A percentile compares a stretch with the other conserved stretches of the same genome.
These are phyloP conservation scores for Argyresthia goedartella DNA, from an alignment of 2,888 invertebrate species.

Conservation along the genomic window DNA sequence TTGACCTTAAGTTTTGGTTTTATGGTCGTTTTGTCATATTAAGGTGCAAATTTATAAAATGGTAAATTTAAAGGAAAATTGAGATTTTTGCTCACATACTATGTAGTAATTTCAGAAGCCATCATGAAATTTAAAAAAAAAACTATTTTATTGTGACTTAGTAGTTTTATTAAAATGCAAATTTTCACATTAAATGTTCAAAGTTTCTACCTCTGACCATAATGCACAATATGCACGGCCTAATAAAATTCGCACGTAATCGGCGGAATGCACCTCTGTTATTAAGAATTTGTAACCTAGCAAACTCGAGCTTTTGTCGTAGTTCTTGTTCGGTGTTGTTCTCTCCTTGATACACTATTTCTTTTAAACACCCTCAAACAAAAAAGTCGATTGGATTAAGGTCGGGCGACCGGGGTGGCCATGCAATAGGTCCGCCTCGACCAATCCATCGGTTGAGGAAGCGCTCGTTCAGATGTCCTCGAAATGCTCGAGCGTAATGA, in stretches of 20 bases:
- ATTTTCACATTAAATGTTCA: constrained; percentile 7
- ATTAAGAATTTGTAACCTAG: too few relatives aligned
- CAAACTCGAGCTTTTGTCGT: constrained; percentile 5
- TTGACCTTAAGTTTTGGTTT: background rate
- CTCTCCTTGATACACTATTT: constrained; percentile 7
- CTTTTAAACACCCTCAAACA: too few relatives aligned
- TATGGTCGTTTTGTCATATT: background rate
- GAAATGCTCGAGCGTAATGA: too few relatives aligned
- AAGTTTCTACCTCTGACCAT: constrained; percentile 12
- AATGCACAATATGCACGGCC: constrained; percentile 12
- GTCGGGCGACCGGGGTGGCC: constrained; percentile 12
- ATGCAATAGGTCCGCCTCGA: constrained; percentile 8
- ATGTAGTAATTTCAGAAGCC: too few relatives aligned
- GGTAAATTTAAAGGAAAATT: too few relatives aligned
- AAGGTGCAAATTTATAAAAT: too few relatives aligned
- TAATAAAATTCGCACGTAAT: too few relatives aligned
- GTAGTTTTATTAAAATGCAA: background rate
- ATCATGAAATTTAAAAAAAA: background rate
- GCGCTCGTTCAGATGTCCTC: background rate
- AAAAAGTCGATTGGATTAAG: too few relatives aligned
- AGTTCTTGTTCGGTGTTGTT: background rate
- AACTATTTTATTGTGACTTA: background rate
- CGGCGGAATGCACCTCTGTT: too few relatives aligned
- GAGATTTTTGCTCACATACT: too few relatives aligned
- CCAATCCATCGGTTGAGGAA: constrained; percentile 14